Conservation (phyloP, 2,888 invertebrate genomes). For the Xestoiulus laeticollis region DNA sequence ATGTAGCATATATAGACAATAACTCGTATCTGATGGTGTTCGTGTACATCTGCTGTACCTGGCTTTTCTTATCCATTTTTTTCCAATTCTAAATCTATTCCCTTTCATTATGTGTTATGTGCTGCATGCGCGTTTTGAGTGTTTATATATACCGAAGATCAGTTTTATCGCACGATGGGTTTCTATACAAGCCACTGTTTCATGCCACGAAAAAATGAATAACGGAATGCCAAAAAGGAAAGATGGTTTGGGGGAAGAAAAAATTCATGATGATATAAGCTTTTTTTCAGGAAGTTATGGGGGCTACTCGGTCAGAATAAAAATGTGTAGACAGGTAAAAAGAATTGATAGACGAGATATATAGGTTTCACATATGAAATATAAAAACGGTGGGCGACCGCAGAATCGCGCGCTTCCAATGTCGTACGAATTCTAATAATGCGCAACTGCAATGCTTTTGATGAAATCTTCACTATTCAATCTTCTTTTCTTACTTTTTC, state of each 20-base stretch:
- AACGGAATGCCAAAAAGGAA: constrained; percentile 24
- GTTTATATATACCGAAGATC: constrained; percentile 7
- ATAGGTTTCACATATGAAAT: neutral
- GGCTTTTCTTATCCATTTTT: constrained; percentile 13
- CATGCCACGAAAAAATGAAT: neutral
- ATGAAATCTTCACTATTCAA: constrained; percentile 43
- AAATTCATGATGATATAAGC: constrained; percentile 36
- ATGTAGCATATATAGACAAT: neutral
- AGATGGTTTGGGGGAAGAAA: neutral
- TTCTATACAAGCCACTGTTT: neutral
- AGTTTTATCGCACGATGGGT: neutral
- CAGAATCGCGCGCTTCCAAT: neutral
- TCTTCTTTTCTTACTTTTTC: neutral
- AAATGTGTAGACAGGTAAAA: neutral
- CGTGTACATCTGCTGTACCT: neutral
- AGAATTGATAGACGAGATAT: constrained; percentile 20
- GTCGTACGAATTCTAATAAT: constrained; percentile 12
- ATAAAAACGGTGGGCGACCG: constrained; percentile 24
- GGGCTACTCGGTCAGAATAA: constrained; percentile 34
- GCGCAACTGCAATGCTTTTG: constrained; percentile 24
- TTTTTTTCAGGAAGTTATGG: constrained; percentile 6
- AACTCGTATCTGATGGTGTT: neutral
- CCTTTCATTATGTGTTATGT: constrained; percentile 14
- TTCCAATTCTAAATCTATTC: constrained; percentile 23
- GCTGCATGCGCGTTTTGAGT: constrained; percentile 16